These are phyloP conservation scores for Anser brachyrhynchus DNA, from an alignment of 2,113 vertebrate species.

Conservation along the genomic window DNA sequence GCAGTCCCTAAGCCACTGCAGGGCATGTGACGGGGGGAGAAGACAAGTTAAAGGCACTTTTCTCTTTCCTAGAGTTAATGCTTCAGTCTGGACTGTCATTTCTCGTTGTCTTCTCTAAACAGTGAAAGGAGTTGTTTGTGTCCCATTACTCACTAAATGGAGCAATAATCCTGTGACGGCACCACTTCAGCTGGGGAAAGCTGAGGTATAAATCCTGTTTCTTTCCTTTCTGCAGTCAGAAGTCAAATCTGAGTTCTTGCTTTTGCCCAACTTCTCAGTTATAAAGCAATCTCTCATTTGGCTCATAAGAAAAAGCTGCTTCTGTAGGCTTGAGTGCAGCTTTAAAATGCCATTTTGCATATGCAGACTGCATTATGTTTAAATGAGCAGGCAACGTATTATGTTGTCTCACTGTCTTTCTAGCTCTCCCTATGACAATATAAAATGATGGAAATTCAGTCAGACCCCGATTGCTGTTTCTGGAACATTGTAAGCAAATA, in stretches of 20 bases:
- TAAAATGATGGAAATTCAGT: neutral
- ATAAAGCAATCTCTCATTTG: neutral
- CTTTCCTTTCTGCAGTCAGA: neutral
- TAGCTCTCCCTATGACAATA: neutral
- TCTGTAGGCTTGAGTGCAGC: neutral
- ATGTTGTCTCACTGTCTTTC: neutral
- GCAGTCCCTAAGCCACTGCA: neutral
- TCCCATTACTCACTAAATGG: neutral
- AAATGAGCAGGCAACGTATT: neutral
- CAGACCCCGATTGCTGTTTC: neutral
- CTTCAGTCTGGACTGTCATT: neutral
- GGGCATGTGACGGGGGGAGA: neutral
- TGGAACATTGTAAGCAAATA: neutral
- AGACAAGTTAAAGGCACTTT: neutral
- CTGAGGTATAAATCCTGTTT: neutral
- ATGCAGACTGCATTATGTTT: neutral
- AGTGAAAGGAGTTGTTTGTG: neutral
- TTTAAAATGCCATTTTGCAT: neutral
- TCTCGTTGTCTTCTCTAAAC: neutral
- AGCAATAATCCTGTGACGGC: neutral
- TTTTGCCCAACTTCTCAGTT: neutral
- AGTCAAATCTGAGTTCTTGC: neutral
- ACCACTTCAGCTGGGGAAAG: neutral
- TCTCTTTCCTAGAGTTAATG: neutral
- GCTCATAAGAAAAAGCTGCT: neutral